Evolutionary conservation across 2,797 vertebrate species (phyloP), one percentile per base, ranked within the genome.

Genomic region (Poeciliopsis infans): DNA sequence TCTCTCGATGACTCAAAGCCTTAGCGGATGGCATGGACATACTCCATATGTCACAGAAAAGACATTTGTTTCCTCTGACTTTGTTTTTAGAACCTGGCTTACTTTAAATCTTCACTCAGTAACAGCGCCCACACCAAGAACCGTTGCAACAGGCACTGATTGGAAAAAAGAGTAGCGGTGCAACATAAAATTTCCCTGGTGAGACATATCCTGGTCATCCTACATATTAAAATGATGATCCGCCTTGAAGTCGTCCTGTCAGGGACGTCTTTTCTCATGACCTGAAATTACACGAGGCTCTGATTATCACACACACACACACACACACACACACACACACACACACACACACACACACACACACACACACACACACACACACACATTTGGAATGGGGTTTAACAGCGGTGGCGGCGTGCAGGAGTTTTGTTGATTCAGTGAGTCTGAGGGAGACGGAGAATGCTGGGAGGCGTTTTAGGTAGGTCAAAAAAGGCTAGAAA

Each of bases 381-480:
- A 45, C 41, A 61, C 61, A 33, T 57, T 36, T 59, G 0, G 6
- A 74, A 28, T 57, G 71, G 69, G 76, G 33, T 18, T 73, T 76
- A 85, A 85, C 59, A 76, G 79, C 46, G 33, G 33, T 15, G 72
- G 18, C 59, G 51, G 68, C 76, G 71, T 81, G 87, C 90, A 77
- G 87, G 68, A 73, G 85, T 91, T 86, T 73, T 90, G 91, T 92
- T 86, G 88, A 88, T 84, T 91, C 91, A 88, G 90, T 91, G 92
- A 92, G 89, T 93, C 91, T 89, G 90, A 90, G 91, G 86, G 84
- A 92, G 90, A 89, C 84, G 79, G 76, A 85, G 88, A 92, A 86
- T 1, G 86, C 92, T 88, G 39, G 78, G 89, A 92, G 91, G 91
- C 90, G 90, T 87, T 91, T 92, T 90, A 92, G 92, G 90, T 93